Base-by-base conservation (phyloP, 2,113 vertebrate species). In the Carassius carassius region DNA sequence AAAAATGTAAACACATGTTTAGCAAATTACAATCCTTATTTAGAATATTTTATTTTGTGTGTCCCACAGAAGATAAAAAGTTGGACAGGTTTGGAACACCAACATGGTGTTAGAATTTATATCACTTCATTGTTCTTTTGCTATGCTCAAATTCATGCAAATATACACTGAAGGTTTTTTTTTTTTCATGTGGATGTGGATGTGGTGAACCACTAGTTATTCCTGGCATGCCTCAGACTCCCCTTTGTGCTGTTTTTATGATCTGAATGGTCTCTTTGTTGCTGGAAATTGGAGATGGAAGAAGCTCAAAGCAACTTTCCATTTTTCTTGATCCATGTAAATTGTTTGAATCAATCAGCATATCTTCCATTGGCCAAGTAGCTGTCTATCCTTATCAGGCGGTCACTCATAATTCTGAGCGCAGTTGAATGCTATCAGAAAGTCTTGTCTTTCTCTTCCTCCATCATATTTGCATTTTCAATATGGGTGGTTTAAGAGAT, bases 401-500 rank as follows among this genome's bases (percentile, higher is more conserved):
- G 58, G 25, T 76, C 72, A 19, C 73, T 78, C 56, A 49, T 81
- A 79, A 79, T 72, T 65, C 65, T 41, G 67, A 83, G 47, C 35
- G 35, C 25, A 63, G 25, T 32, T 76, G 81, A 73, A 62, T 41
- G 56, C 44, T 67, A 54, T 78, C 67, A 60, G 81, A 70, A 87
- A 74, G 49, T 35, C 51, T 49, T 44, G n/a, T 35, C 63, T 58
- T 21, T 82, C 47, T 81, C 29, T 54, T 81, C 78, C 70, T 79
- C 58, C 65, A 75, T 80, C 75, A 82, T 62, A 88, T 91, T 89
- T 88, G 84, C 87, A 86, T 88, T 87, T 86, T 82, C 79, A 85
- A 83, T 86, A 79, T 75, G 72, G 62, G 44, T 81, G 72, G 82
- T 89, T 87, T 89, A 86, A 89, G 70, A 85, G 86, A 84, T 88